Base-by-base conservation (phyloP, 2,797 vertebrate species). In the Pipistrellus pipistrellus region DNA sequence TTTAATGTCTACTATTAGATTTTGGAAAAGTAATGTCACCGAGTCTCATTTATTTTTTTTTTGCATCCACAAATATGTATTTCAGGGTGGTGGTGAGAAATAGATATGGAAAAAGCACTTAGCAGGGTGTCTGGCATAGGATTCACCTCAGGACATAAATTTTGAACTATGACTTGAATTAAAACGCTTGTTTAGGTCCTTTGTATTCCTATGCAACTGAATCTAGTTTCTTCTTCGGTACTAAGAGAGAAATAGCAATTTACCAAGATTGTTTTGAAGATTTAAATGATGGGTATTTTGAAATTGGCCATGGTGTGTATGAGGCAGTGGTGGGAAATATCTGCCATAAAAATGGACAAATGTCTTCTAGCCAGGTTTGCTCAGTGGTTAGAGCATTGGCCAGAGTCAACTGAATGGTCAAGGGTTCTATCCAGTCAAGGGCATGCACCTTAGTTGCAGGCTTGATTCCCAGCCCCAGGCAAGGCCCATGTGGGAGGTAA, bases 1-100 rank as follows among this genome's bases (percentile, higher is more conserved):
- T 93, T 90, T 86, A 66, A 88, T 32, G 53, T 62, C 69, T 71
- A 35, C 20, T 68, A 23, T 93, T 15, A 72, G 13, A 68, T 77
- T 55, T 93, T 80, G 91, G 46, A 80, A 80, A 83, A 87, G 21
- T 41, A 57, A n/a, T 93, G 23, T 76, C 55, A 76, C 14, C 0
- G 8, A 80, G 2, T 93, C 62, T 91, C 35, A 23, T 51, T 68
- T 73, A 20, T 53, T 55, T 55, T 7, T 41, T 92, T 53, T 76
- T 48, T 57, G 27, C 8, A 72, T 62, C 9, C 4, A 76, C 32
- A 41, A n/a, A 18, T 89, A 44, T 23, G 1, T 51, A 57, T 62
- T 90, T 90, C 71, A 72, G 30, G 51, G 13, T 55, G 17, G 1
- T 48, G 83, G 14, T 76, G 44, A 55, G 30, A 86, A 75, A 41